Evolutionary conservation across 2,797 vertebrate genomes (phyloP), one percentile per base, ranked within the genome.

Genomic region (Tapirus indicus): DNA sequence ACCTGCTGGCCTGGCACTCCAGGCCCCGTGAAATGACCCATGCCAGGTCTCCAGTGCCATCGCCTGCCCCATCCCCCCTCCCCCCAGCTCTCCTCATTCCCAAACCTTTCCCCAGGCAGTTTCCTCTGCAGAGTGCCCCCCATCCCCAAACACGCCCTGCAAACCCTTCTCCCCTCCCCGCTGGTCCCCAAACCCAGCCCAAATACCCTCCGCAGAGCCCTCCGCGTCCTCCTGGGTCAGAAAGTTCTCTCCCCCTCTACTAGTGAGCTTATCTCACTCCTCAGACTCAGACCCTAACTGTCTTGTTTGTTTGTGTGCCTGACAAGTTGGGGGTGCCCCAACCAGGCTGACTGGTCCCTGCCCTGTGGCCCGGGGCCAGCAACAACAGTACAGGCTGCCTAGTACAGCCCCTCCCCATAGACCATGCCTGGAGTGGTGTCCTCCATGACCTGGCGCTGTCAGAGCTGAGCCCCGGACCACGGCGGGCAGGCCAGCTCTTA

Each of bases 81-180:
- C 14, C 23, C 47, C 47, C 0, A 29, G 35, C 13, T 69, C 21
- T n/a, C 32, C 3, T 38, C 44, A 1, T 38, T 58, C 56, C 44
- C n/a, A 80, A 49, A 20, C 47, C 56, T 47, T 18, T 79, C 8
- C 52, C 68, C 78, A 78, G 0, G 2, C 20, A 25, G 44, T 1
- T 7, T 38, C 75, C 35, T 68, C 92, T 20, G 38, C 68, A 35
- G 69, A 68, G 27, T 11, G 18, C 38, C 3, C 1, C 7, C 14
- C 4, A 25, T 0, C 14, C 49, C 6, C 82, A 18, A 4, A 17
- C 9, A 3, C 0, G 1, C 6, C 2, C 25, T 12, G 2, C 64
- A 12, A 16, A 6, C 17, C 79, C 58, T 29, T 14, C 14, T 13
- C 14, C 68, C 21, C 27, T 23, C 29, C 16, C 44, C 8, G 2